Evolutionary conservation across 2,113 vertebrate genomes (phyloP).

Genomic region (Hippopotamus amphibius): DNA sequence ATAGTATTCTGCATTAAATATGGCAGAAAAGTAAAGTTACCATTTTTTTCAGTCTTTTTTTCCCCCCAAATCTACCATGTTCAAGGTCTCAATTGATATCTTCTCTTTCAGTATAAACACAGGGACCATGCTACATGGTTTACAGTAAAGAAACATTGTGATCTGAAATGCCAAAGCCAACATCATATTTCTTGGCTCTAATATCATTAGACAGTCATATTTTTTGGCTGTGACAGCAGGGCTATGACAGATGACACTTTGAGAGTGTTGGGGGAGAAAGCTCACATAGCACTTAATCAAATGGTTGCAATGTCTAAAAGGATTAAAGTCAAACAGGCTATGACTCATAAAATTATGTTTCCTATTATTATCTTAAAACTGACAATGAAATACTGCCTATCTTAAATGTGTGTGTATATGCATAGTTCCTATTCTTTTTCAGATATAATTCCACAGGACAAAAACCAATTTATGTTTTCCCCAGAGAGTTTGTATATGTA

Average conservation of each 20-base stretch:
- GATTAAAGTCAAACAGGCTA: constrained; percentile 80
- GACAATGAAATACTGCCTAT: constrained; percentile 65
- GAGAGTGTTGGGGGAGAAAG: constrained; percentile 74
- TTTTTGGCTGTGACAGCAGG: constrained; percentile 78
- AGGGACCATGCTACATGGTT: constrained; percentile 20
- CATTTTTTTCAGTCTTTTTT: neutral
- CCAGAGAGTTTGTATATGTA: neutral
- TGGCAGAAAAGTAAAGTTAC: neutral
- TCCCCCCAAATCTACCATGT: neutral
- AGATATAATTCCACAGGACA: neutral
- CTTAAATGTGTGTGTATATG: neutral
- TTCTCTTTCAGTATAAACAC: constrained; percentile 49
- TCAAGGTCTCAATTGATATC: neutral
- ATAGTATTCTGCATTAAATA: neutral
- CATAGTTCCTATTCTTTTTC: neutral
- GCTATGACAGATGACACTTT: constrained; percentile 83
- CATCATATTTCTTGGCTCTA: constrained; percentile 82
- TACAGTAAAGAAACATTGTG: constrained; percentile 73
- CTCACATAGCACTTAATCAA: constrained; percentile 81
- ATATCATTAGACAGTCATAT: constrained; percentile 84
- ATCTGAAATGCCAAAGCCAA: constrained; percentile 75
- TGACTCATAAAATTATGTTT: constrained; percentile 80
- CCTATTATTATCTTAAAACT: constrained; percentile 72
- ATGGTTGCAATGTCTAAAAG: constrained; percentile 78
- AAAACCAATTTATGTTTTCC: neutral